Percentiles rank a stretch among this genome's conserved stretches.
Conservation (phyloP, 2,797 vertebrate genomes). For the Pangasius macronema region DNA sequence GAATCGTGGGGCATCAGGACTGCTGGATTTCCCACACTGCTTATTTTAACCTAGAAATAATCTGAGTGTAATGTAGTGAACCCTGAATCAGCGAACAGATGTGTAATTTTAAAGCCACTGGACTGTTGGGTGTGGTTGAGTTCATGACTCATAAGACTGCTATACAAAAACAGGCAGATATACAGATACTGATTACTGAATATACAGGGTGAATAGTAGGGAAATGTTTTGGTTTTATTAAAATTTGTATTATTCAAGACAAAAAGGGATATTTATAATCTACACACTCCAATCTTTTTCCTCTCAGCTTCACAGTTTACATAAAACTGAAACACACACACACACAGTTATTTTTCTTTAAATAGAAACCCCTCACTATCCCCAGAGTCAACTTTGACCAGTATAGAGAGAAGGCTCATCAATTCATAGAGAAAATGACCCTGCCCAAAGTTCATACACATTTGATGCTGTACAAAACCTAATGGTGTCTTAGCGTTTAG, state of each 20-base stretch:
- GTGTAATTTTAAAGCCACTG: conserved; percentile 20
- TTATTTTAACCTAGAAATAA: background rate
- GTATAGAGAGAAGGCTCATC: no score
- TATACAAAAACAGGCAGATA: background rate
- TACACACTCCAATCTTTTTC: background rate
- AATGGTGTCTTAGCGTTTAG: no score
- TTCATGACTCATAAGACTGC: conserved; percentile 20
- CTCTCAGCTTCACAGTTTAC: background rate
- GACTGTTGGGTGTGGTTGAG: conserved; percentile 22
- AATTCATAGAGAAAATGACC: no score
- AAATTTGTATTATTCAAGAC: background rate
- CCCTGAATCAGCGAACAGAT: background rate
- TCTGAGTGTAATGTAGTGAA: background rate
- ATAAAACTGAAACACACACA: background rate
- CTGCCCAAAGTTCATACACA: no score
- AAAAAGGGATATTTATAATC: background rate
- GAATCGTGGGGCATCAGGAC: background rate
- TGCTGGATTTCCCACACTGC: background rate
- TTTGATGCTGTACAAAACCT: no score
- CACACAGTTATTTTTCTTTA: background rate
- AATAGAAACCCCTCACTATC: no score
- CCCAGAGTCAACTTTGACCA: no score
- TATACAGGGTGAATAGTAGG: no score
- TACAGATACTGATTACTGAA: no score
- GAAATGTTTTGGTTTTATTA: background rate